Percentiles rank a stretch among this genome's conserved stretches.
These are phyloP conservation scores for Saturnia pavonia DNA, from an alignment of 2,888 invertebrate genomes.

Conservation along the genomic window DNA sequence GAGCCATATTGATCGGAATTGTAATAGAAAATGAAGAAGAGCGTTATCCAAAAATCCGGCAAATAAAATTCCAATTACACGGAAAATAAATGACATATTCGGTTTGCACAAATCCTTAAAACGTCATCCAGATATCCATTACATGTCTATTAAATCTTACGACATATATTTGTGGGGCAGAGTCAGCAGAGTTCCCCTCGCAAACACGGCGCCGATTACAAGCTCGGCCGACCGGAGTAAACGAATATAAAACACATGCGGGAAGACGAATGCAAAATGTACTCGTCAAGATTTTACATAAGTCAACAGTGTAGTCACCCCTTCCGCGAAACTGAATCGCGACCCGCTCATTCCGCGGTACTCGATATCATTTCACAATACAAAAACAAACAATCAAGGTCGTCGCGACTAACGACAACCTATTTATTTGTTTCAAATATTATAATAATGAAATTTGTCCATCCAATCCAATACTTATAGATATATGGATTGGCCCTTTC, in stretches of 20 bases:
- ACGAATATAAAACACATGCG: constrained; percentile 82
- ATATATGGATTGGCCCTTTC: neutral
- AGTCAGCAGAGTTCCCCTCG: constrained; percentile 78
- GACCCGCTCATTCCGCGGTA: constrained; percentile 36
- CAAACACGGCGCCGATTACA: constrained; percentile 79
- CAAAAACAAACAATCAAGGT: constrained; percentile 30
- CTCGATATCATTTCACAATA: constrained; percentile 39
- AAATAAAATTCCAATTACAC: constrained; percentile 79
- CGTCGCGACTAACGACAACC: neutral
- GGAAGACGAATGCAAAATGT: constrained; percentile 79
- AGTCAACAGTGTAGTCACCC: constrained; percentile 72
- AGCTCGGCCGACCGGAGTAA: constrained; percentile 78
- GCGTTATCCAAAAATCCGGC: constrained; percentile 74
- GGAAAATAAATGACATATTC: constrained; percentile 79
- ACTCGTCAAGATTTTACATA: constrained; percentile 80
- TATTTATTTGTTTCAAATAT: neutral
- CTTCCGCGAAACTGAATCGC: constrained; percentile 38
- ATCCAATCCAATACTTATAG: neutral
- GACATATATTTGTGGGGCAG: constrained; percentile 81
- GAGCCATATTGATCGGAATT: constrained; percentile 19
- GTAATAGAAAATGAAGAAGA: constrained; percentile 20
- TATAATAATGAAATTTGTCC: too few relatives aligned
- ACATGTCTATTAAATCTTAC: constrained; percentile 82
- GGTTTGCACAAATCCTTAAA: constrained; percentile 82
- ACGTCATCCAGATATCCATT: constrained; percentile 82